phyloP scores from a whole-genome alignment of 2,888 invertebrate species.

The Lithosia quadra region DNA sequence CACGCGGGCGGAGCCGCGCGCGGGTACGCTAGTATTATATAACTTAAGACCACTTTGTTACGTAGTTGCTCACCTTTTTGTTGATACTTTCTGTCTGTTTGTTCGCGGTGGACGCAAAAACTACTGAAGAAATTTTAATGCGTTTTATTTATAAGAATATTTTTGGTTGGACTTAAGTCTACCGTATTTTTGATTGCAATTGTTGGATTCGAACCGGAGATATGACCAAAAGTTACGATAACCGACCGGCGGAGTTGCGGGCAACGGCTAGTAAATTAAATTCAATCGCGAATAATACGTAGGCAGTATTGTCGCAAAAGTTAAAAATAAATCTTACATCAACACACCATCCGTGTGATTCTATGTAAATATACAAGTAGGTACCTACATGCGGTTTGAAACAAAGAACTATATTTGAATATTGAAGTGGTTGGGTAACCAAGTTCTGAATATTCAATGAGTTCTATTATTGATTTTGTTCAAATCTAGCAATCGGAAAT shows the following conservation, averaged over 20 bases:
- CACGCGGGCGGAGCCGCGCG: no score
- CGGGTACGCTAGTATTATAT: no score
- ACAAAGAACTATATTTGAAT: constrained; percentile 11
- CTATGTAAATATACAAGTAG: constrained; percentile 12
- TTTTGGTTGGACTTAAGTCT: no score
- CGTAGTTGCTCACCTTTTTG: neutral
- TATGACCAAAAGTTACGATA: no score
- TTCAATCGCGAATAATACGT: neutral
- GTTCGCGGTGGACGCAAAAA: no score
- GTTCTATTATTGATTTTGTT: neutral
- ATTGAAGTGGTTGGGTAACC: neutral
- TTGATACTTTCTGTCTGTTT: neutral
- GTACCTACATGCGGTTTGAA: constrained; percentile 6
- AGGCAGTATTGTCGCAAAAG: constrained; percentile 1
- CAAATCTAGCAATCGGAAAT: neutral
- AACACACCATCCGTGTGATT: neutral
- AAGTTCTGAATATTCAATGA: neutral
- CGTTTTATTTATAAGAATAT: no score
- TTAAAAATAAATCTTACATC: constrained; percentile 20
- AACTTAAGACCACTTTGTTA: neutral
- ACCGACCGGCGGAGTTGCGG: no score
- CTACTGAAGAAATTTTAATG: no score
- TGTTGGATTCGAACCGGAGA: no score
- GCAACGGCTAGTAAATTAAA: no score
- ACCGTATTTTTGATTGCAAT: no score